A percentile compares a stretch with the other conserved stretches of the same genome.
phyloP scores from a whole-genome alignment of 2,888 invertebrate species.

The Pteria penguin region DNA sequence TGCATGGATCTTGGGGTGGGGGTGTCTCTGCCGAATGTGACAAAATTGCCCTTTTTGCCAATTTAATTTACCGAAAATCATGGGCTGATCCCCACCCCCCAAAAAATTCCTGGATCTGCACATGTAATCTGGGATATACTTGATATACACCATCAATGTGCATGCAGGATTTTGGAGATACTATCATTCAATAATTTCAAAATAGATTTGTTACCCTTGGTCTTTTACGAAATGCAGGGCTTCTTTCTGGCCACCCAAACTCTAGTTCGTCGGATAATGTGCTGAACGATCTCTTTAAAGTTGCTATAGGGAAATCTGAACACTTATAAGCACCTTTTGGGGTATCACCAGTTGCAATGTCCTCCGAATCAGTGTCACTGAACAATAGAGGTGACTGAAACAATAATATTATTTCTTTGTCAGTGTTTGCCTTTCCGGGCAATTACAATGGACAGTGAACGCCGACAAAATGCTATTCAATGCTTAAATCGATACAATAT shows the following conservation, averaged over 20 bases:
- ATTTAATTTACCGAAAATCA: too few relatives aligned
- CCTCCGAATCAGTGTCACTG: not conserved
- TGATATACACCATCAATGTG: not conserved
- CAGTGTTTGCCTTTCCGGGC: too few relatives aligned
- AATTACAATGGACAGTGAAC: too few relatives aligned
- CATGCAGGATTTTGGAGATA: not conserved
- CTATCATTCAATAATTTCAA: too few relatives aligned
- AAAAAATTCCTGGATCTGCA: not conserved
- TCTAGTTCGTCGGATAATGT: not conserved
- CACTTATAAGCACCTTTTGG: not conserved
- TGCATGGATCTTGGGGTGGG: too few relatives aligned
- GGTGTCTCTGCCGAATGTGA: too few relatives aligned
- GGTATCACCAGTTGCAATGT: not conserved
- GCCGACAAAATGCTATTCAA: too few relatives aligned
- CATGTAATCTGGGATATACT: not conserved
- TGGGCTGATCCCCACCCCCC: not conserved
- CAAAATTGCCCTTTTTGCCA: too few relatives aligned
- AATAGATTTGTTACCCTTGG: not conserved
- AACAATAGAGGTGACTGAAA: not conserved
- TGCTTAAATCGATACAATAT: too few relatives aligned
- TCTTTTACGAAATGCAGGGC: not conserved
- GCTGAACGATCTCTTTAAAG: not conserved
- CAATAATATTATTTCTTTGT: not conserved
- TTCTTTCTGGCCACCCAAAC: not conserved
- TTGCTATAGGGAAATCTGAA: not conserved